Conservation (phyloP, 2,888 invertebrate species). For the Aelia acuminata region DNA sequence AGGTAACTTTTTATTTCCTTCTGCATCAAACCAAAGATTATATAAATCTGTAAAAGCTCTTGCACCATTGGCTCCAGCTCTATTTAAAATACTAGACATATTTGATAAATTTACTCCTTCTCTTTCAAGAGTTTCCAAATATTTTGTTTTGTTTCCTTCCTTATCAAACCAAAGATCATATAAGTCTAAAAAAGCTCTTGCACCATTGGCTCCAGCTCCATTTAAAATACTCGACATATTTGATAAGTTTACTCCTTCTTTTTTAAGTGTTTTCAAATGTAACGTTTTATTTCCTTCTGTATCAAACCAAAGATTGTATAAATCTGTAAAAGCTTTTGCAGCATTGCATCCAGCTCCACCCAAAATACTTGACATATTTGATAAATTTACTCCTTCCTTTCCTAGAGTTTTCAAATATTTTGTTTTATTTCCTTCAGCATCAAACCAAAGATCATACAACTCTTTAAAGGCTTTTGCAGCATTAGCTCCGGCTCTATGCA, state of each 20-base stretch:
- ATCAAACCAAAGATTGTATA: conserved; percentile 35
- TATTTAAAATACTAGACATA: conserved; percentile 14
- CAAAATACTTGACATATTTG: conserved; percentile 31
- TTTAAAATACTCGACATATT: background rate
- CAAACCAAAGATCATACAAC: conserved; percentile 16
- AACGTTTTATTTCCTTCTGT: background rate
- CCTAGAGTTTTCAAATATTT: background rate
- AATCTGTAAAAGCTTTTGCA: conserved; percentile 10
- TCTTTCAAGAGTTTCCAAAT: conserved; percentile 35
- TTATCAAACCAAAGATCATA: conserved; percentile 40
- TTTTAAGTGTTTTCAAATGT: background rate
- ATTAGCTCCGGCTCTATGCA: conserved; percentile 6
- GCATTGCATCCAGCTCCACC: background rate
- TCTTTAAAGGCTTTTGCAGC: conserved; percentile 20
- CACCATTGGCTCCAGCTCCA: background rate
- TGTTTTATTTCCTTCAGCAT: conserved; percentile 13
- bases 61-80: conserved; percentile 20
- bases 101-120: conserved; percentile 13
- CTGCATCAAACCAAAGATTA: no score
- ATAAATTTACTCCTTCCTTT: background rate
- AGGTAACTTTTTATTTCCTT: no score
- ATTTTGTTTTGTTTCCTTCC: background rate
- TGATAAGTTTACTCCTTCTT: background rate
- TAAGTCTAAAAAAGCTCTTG: background rate
- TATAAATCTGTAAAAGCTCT: no score